Conservation (phyloP, 2,888 invertebrate genomes). For the Choreutis nemorana region DNA sequence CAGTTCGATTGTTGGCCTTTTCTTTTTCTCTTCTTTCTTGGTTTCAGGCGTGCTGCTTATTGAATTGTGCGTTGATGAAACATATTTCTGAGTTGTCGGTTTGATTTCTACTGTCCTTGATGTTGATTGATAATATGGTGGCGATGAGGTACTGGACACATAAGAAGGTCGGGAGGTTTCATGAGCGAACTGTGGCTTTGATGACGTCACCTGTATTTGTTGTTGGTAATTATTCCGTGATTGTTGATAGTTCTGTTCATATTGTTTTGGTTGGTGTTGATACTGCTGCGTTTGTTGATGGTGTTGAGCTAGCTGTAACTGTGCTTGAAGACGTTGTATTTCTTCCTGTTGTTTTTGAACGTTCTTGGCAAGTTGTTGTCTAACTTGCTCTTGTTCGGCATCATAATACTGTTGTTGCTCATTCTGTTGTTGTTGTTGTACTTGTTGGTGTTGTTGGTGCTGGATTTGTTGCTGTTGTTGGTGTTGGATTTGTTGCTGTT, state of each 20-base stretch:
- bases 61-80: constrained; percentile 53
- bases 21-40: constrained; percentile 63
- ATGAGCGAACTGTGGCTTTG: constrained; percentile 43
- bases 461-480: constrained; percentile 24
- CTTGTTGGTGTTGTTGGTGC: constrained; percentile 23
- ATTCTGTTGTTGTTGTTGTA: constrained; percentile 23
- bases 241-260: constrained; percentile 29
- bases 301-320: constrained; percentile 42
- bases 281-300: constrained; percentile 32
- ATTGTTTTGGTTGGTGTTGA: constrained; percentile 16
- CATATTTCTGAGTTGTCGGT: constrained; percentile 58
- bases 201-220: constrained; percentile 35
- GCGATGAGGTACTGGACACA: constrained; percentile 33
- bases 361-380: constrained; percentile 47
- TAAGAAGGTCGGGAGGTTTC: constrained; percentile 40
- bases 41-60: constrained; percentile 46
- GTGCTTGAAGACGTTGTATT: constrained; percentile 53
- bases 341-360: constrained; percentile 63
- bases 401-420: constrained; percentile 45
- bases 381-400: constrained; percentile 45
- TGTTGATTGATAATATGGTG: constrained; percentile 47
- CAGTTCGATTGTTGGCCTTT: constrained; percentile 64
- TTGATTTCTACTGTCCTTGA: constrained; percentile 55
- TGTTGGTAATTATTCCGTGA: constrained; percentile 28
- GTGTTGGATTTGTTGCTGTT: constrained; percentile 16